Evolutionary conservation across 2,888 invertebrate species (phyloP), one percentile per base, ranked within the genome.

Genomic region (Thereva unica): DNA sequence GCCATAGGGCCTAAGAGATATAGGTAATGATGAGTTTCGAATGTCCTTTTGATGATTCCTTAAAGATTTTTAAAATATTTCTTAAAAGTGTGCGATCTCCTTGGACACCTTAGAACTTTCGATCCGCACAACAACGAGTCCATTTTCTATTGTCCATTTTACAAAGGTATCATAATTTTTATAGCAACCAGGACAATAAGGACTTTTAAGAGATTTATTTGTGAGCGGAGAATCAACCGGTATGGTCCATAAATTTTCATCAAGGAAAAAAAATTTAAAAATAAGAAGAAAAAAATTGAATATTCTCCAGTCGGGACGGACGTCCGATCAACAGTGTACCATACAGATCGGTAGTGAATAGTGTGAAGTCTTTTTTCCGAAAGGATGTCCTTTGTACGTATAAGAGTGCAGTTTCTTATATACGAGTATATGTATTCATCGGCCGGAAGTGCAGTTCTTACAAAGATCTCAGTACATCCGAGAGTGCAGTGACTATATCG

Each of bases 361-460:
- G 23, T 23, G 23, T 23, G 23, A 23, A 23, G 23, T 23, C 23
- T 23, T 23, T 23, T 23, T 23, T 23, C 2, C 23, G 23, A 38
- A 44, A 45, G 50, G 41, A 41, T 61, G n/a, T 49, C 34, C 8
- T 61, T 61, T 61, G 61, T 61, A 6, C 57, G 47, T 40, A 50
- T 40, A 50, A 50, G 57, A 61, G 50, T 37, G 57, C 44, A 57
- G 57, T 50, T 61, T 40, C 41, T 38, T 61, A 23, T 23, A 23
- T 23, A 23, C 2, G 2, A 2, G 2, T 2, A 2, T 2, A 2
- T 23, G 2, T 10, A 50, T n/a, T 9, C 6, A 9, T 50, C 40
- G 59, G 49, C 61, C 61, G 61, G 61, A 61, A 61, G 40, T 61
- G 37, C 49, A 61, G 49, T 61, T 41, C 23, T 61, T 50, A 41